Conservation (phyloP, 2,888 invertebrate species). For the Caenorhabditis sulstoni region DNA sequence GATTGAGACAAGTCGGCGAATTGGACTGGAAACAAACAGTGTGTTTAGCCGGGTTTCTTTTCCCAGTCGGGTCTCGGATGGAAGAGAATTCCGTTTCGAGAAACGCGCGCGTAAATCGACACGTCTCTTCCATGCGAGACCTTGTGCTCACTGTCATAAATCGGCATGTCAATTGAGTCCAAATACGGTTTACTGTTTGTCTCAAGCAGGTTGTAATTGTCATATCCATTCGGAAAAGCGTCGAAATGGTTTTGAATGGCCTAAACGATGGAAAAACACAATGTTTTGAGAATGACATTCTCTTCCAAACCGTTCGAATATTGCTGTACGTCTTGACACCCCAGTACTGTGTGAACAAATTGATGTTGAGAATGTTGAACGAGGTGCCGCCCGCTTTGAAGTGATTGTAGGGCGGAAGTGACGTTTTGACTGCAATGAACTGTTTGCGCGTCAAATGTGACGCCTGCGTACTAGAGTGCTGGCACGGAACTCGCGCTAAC, state of each 20-base stretch:
- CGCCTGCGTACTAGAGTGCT: background rate
- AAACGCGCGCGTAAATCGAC: no score
- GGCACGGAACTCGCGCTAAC: no score
- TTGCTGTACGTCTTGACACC: constrained; percentile 33
- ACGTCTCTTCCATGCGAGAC: no score
- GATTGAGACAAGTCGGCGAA: background rate
- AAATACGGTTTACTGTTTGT: constrained; percentile 14
- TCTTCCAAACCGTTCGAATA: constrained; percentile 3
- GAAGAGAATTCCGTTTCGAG: no score
- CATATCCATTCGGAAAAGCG: constrained; percentile 16
- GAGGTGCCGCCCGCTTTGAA: constrained; percentile 14
- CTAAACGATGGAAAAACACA: no score
- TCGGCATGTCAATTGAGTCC: background rate
- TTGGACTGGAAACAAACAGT: constrained; percentile 4
- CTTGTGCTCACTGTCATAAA: background rate
- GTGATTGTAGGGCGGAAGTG: constrained; percentile 30
- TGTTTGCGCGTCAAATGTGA: background rate
- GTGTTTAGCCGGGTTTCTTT: no score
- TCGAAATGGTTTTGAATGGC: background rate
- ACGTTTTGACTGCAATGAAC: constrained; percentile 44
- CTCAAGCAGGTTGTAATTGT: constrained; percentile 16
- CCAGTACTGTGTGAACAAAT: constrained; percentile 46
- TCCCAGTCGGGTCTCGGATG: no score
- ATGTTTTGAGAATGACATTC: background rate
- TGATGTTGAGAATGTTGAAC: constrained; percentile 50